These are phyloP conservation scores for Talpa occidentalis DNA, from an alignment of 2,113 vertebrate species.

Conservation along the genomic window DNA sequence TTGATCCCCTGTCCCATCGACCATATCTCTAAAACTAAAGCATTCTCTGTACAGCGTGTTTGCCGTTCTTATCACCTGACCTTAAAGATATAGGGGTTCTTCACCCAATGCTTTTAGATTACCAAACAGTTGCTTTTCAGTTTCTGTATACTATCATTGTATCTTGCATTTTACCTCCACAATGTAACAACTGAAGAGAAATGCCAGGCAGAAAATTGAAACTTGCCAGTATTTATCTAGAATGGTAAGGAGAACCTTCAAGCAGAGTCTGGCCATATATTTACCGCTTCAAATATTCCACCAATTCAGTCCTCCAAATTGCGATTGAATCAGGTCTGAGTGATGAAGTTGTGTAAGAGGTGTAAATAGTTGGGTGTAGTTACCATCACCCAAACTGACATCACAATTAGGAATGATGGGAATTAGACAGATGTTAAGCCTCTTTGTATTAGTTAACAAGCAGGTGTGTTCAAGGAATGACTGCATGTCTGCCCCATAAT, in stretches of 20 bases:
- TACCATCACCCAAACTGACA: background rate
- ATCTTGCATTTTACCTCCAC: background rate
- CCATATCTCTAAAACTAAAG: background rate
- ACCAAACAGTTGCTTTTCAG: background rate
- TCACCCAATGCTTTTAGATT: background rate
- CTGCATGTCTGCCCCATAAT: background rate
- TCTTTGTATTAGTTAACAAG: background rate
- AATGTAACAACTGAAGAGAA: background rate
- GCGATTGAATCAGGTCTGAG: background rate
- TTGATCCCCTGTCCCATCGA: background rate
- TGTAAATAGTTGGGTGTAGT: background rate
- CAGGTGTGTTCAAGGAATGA: background rate
- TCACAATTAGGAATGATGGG: background rate
- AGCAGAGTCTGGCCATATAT: background rate
- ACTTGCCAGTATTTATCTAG: background rate
- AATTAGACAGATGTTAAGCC: background rate
- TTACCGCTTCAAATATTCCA: background rate
- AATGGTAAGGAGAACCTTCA: background rate
- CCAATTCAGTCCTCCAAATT: background rate
- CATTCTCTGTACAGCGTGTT: background rate
- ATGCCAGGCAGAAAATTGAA: background rate
- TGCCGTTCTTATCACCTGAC: background rate
- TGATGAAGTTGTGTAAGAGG: background rate
- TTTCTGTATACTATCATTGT: background rate
- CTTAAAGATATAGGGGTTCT: background rate